These are phyloP conservation scores for Bimastos eiseni DNA, from an alignment of 2,888 invertebrate species.

Conservation along the genomic window DNA sequence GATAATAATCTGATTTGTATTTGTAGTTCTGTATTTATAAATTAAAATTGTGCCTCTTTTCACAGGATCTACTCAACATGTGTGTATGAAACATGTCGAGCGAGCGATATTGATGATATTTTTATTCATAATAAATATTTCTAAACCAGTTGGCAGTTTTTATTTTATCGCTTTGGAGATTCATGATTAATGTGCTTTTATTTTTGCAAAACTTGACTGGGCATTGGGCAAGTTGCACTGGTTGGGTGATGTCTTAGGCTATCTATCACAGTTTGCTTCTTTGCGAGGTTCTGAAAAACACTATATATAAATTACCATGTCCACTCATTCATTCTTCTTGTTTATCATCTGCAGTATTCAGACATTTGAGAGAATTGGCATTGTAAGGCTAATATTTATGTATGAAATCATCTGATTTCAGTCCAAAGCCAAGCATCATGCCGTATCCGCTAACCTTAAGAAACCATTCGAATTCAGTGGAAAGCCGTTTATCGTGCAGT, in stretches of 20 bases:
- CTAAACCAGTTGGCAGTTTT: not conserved
- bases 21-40: too few relatives aligned
- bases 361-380: not conserved
- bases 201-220: not conserved
- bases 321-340: not conserved
- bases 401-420: conserved; percentile 44
- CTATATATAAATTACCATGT: not conserved
- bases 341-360: not conserved
- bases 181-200: not conserved
- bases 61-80: too few relatives aligned
- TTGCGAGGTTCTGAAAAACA: not conserved
- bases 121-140: not conserved
- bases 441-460: conserved; percentile 78
- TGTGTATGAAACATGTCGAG: too few relatives aligned
- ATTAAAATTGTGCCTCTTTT: too few relatives aligned
- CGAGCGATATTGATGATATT: too few relatives aligned
- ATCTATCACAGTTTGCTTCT: too few relatives aligned
- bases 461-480: conserved; percentile 81
- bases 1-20: too few relatives aligned
- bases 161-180: not conserved
- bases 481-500: conserved; percentile 83
- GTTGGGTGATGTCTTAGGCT: not conserved
- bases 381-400: not conserved
- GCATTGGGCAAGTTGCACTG: not conserved
- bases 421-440: conserved; percentile 94